Evolutionary conservation across 2,113 vertebrate genomes (phyloP).

Genomic region (Nibea coibor): DNA sequence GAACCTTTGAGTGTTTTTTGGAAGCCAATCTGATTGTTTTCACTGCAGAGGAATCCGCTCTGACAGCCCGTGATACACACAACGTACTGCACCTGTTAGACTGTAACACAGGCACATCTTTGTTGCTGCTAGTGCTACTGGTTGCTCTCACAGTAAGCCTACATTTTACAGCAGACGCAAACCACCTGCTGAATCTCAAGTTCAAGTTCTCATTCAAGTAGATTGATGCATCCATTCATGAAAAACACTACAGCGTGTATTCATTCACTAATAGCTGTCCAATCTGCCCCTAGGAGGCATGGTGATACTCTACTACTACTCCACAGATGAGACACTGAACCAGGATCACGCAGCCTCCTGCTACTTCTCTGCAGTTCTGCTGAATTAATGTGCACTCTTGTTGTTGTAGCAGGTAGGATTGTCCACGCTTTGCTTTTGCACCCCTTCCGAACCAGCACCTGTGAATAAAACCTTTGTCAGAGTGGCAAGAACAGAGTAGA

Average conservation of each 20-base stretch:
- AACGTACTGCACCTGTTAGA: neutral
- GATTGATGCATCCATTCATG: neutral
- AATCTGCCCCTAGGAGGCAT: neutral
- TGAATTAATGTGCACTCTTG: neutral
- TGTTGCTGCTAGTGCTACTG: neutral
- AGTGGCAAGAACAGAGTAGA: neutral
- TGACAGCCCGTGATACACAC: neutral
- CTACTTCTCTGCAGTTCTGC: neutral
- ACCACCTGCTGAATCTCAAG: neutral
- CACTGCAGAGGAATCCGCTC: neutral
- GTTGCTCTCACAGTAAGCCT: neutral
- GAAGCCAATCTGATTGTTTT: neutral
- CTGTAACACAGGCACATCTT: neutral
- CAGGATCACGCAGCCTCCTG: neutral
- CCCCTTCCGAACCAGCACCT: neutral
- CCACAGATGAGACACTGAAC: conserved; percentile 11
- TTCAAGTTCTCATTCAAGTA: neutral
- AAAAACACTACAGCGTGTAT: neutral
- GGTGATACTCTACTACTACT: neutral
- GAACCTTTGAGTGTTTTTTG: neutral
- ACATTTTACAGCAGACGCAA: neutral
- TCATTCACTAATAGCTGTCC: conserved; percentile 18
- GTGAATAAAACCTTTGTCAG: neutral
- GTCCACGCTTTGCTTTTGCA: neutral
- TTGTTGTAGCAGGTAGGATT: conserved; percentile 5